These are phyloP conservation scores for Epirrhoe tristata DNA, from an alignment of 2,888 invertebrate genomes.

Conservation along the genomic window DNA sequence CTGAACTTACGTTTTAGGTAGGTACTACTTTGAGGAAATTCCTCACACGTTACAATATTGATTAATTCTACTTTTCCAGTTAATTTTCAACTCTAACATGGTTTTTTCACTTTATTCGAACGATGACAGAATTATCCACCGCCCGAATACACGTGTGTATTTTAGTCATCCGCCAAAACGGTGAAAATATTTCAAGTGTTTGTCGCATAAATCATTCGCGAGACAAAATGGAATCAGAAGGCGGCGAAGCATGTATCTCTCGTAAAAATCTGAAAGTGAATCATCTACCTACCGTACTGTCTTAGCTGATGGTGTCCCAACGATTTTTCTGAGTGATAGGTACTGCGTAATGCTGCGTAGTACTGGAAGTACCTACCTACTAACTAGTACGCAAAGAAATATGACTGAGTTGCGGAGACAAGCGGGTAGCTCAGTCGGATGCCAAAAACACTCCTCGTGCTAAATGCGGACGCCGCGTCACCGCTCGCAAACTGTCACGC, in stretches of 20 bases:
- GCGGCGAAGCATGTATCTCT: slow-evolving; percentile 3
- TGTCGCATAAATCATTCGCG: slow-evolving; percentile 1
- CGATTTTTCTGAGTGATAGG: slow-evolving; percentile 32
- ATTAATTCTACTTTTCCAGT: neutral
- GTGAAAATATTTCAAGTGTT: slow-evolving; percentile 10
- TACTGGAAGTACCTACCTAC: slow-evolving; percentile 11
- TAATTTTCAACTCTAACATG: neutral
- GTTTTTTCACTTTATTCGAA: slow-evolving; percentile 1
- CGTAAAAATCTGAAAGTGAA: slow-evolving; percentile 17
- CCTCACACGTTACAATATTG: neutral
- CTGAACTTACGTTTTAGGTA: neutral
- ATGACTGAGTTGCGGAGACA: slow-evolving; percentile 53
- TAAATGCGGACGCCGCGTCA: slow-evolving; percentile 77
- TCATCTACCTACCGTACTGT: slow-evolving; percentile 26
- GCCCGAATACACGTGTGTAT: slow-evolving; percentile 4
- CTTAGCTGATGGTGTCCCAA: slow-evolving; percentile 17
- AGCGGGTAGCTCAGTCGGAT: slow-evolving; percentile 64
- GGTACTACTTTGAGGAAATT: neutral
- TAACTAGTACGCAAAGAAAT: slow-evolving; percentile 23
- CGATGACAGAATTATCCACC: slow-evolving; percentile 1
- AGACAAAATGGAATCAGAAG: neutral
- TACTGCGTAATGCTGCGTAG: slow-evolving; percentile 33
- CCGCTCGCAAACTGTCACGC: slow-evolving; percentile 58
- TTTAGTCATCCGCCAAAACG: slow-evolving; percentile 15
- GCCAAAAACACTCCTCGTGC: slow-evolving; percentile 73